Conservation (phyloP, 2,113 vertebrate species). For the Jaculus jaculus region DNA sequence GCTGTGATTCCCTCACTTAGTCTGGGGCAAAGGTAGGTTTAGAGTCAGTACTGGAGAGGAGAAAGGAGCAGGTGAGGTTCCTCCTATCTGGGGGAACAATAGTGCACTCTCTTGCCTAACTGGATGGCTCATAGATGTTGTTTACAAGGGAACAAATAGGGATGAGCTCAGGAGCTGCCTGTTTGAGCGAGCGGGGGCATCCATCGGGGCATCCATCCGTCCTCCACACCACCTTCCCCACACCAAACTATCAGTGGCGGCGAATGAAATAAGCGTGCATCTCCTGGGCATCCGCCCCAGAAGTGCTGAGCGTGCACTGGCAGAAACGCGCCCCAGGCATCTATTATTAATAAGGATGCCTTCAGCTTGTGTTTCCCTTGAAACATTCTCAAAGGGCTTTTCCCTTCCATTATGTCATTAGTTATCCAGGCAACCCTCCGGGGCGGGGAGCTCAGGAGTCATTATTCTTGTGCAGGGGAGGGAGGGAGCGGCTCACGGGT, state of each 20-base stretch:
- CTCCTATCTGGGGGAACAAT: neutral
- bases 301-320: neutral
- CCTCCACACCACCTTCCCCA: neutral
- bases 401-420: conserved; percentile 65
- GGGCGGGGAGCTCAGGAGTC: neutral
- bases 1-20: neutral
- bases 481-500: neutral
- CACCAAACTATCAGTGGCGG: neutral
- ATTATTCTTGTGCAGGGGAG: neutral
- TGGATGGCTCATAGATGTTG: neutral
- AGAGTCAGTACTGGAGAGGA: neutral
- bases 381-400: conserved; percentile 66
- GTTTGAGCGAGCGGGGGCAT: neutral
- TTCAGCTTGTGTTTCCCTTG: conserved; percentile 59
- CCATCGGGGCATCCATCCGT: rapidly evolving
- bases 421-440: neutral
- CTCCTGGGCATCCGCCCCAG: neutral
- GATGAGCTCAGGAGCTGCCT: neutral
- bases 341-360: conserved; percentile 51
- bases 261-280: neutral
- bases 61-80: neutral
- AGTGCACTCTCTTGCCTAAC: neutral
- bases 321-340: neutral
- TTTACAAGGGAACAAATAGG: neutral
- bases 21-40: neutral